Evolutionary conservation across 2,888 invertebrate genomes (phyloP), one percentile per base, ranked within the genome.

Genomic region (Melanostoma mellinum): DNA sequence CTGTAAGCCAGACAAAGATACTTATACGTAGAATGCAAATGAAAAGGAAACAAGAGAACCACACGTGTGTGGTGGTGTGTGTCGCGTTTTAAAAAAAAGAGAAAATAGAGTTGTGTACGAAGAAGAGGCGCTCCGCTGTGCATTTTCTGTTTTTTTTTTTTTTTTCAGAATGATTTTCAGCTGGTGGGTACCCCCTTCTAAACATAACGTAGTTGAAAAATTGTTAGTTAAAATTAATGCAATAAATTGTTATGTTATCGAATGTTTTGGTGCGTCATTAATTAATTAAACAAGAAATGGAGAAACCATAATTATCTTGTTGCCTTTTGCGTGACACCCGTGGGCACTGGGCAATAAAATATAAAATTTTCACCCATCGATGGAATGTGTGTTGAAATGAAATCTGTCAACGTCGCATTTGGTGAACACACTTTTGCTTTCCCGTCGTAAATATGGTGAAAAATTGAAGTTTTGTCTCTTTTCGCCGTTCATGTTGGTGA

Each of bases 381-480:
- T 58, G 73, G 69, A 60, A 78, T 74, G 75, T 71, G 63, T 74
- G 53, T 68, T 60, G 48, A 56, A 69, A 36, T 68, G 86, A 86
- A 86, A 86, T 61, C 46, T 85, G 86, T 86, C 86, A 86, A 86
- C 86, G 86, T 82, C 86, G 86, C 86, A 72, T 72, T 60, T 75
- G 72, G 67, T 78, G 82, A 73, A 78, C 58, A 73, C 36, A 63
- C 9, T 61, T 38, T 50, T 63, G 58, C 44, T 71, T 79, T 69
- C 61, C 42, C 50, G 55, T n/a, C n/a, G 20, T 20, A 20, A 20
- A 10, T 61, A 42, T 61, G 53, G 40, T 67, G 58, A 36, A 76
- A 65, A 40, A 68, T 58, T 33, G 1, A 44, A 10, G 6, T 42
- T 68, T 63, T 8, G 30, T 72, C 71, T 73, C 68, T 63, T 69